phyloP scores from a whole-genome alignment of 2,888 invertebrate species.

The Psococerastis gibbosa region DNA sequence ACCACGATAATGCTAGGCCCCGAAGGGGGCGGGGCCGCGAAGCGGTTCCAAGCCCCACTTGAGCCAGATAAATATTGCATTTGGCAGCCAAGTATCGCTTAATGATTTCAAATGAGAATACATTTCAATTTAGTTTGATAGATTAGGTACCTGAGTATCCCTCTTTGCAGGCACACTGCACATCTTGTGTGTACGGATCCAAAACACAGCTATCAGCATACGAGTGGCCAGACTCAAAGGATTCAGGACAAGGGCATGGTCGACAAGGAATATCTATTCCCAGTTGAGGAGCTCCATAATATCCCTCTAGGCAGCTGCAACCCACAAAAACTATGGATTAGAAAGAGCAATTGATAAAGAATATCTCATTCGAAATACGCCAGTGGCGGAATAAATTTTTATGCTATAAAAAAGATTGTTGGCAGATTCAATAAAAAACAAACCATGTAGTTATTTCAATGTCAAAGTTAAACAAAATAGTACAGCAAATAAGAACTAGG shows the following conservation, averaged over 20 bases:
- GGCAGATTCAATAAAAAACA: no score
- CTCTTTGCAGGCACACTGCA: constrained; percentile 72
- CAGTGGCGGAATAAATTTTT: neutral
- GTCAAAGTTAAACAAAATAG: no score
- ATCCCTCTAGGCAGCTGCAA: constrained; percentile 61
- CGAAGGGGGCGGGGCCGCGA: no score
- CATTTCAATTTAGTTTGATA: constrained; percentile 1
- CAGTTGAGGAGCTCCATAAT: constrained; percentile 86
- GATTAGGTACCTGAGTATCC: constrained; percentile 53
- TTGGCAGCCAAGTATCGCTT: no score
- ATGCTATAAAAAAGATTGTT: neutral
- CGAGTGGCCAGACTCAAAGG: constrained; percentile 60
- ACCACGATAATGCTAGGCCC: no score
- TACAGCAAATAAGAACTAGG: no score
- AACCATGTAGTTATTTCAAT: no score
- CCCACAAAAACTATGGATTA: neutral
- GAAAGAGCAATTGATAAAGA: neutral
- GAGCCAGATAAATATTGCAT: no score
- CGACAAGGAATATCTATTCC: constrained; percentile 82
- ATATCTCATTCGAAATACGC: constrained; percentile 6
- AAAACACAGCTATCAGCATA: constrained; percentile 77
- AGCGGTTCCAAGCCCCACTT: no score
- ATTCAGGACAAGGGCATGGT: constrained; percentile 88
- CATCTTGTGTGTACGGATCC: constrained; percentile 67
- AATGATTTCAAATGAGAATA: no score